A percentile compares a stretch with the other conserved stretches of the same genome.
These are phyloP conservation scores for Drosophila paranaensis DNA, from an alignment of 2,888 invertebrate genomes.

Conservation along the genomic window DNA sequence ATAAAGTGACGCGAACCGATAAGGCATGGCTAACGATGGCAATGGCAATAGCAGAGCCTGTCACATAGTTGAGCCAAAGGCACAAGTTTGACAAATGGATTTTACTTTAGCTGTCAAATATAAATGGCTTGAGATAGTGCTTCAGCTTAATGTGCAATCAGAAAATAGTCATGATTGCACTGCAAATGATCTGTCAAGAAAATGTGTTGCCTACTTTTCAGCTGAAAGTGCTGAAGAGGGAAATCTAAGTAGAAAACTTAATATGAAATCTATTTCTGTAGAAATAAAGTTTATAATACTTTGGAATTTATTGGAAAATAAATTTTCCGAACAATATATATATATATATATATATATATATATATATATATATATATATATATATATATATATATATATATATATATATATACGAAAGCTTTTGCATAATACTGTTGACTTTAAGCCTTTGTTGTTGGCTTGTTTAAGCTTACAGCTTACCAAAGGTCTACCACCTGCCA, in stretches of 20 bases:
- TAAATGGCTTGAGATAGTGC: slow-evolving; percentile 23
- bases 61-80: slow-evolving; percentile 10
- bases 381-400: too few relatives aligned
- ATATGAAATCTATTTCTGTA: background rate
- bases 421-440: slow-evolving; percentile 13
- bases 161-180: background rate
- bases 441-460: slow-evolving; percentile 28
- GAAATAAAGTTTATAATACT: background rate
- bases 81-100: slow-evolving; percentile 60
- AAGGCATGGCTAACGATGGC: slow-evolving; percentile 23
- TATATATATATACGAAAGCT: slow-evolving; percentile 5
- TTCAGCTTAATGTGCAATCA: slow-evolving; percentile 6
- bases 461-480: slow-evolving; percentile 20
- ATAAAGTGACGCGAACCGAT: slow-evolving; percentile 55
- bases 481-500: slow-evolving; percentile 28
- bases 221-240: background rate
- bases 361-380: too few relatives aligned
- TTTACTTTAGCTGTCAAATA: slow-evolving; percentile 23
- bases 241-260: background rate
- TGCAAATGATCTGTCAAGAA: background rate
- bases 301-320: background rate
- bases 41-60: slow-evolving; percentile 13
- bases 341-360: too few relatives aligned
- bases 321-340: background rate
- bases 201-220: slow-evolving; percentile 51